Evolutionary conservation across 1,140 invertebrate species (phyloP).

Genomic region (Myzus persicae): DNA sequence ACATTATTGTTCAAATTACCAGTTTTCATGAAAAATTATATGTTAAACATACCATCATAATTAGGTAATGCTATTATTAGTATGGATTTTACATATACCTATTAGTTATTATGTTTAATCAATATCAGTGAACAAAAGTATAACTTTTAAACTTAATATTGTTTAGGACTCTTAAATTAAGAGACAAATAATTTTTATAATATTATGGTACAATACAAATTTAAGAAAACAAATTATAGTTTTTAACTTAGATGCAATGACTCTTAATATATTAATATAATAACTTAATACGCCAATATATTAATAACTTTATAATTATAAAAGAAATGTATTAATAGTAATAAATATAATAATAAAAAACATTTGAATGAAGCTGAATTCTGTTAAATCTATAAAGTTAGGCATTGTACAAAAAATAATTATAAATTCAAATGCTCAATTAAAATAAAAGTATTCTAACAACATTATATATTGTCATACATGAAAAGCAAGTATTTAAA

Average conservation of each 20-base stretch:
- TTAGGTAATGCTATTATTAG: neutral
- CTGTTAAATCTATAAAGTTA: neutral
- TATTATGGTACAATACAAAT: neutral
- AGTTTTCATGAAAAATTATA: neutral
- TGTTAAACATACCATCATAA: neutral
- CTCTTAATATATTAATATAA: slow-evolving; percentile 26
- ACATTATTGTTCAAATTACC: neutral
- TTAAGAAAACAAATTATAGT: neutral
- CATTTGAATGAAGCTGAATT: slow-evolving; percentile 15
- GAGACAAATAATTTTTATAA: neutral
- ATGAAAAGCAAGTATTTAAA: slow-evolving; percentile 13
- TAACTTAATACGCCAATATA: slow-evolving; percentile 15
- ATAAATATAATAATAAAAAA: neutral
- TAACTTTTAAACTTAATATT: neutral
- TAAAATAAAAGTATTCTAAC: slow-evolving; percentile 49
- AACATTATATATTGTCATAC: slow-evolving; percentile 26
- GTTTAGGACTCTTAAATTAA: too few relatives aligned
- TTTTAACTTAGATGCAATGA: neutral
- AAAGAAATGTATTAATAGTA: slow-evolving; percentile 33
- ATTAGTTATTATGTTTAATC: neutral
- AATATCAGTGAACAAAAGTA: neutral
- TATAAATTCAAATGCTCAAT: slow-evolving; percentile 36
- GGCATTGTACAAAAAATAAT: slow-evolving; percentile 36
- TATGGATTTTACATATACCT: neutral
- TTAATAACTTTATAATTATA: slow-evolving; percentile 9